A percentile compares a stretch with the other conserved stretches of the same genome.
Evolutionary conservation across 1,140 invertebrate genomes (phyloP).

Genomic region (Probaryconus sp.): DNA sequence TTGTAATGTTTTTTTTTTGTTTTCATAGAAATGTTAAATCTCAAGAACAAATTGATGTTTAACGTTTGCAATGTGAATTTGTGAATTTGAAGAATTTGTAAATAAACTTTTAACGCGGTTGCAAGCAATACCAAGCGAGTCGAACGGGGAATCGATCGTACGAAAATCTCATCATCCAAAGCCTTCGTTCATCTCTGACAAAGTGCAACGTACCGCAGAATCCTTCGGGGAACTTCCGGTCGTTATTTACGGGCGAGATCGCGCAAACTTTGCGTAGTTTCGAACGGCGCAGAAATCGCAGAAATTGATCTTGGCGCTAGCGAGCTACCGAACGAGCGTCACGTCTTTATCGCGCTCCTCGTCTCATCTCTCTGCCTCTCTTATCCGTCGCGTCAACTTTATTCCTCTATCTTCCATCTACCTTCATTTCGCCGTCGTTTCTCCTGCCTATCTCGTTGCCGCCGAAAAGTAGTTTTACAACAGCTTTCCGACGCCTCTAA

Average conservation of each 20-base stretch:
- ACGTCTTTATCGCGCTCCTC: conserved; percentile 52
- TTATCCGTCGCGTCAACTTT: conserved; percentile 47
- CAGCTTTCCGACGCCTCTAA: conserved; percentile 24
- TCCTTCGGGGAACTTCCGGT: conserved; percentile 62
- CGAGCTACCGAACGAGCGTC: conserved; percentile 53
- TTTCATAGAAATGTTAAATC: too few species aligned
- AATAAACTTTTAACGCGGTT: conserved; percentile 45
- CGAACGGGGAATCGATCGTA: conserved; percentile 46
- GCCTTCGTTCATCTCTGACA: conserved; percentile 59
- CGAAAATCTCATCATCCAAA: conserved; percentile 59
- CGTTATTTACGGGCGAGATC: conserved; percentile 62
- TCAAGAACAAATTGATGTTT: conserved; percentile 40
- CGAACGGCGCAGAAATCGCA: conserved; percentile 58
- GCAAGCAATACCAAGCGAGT: conserved; percentile 32
- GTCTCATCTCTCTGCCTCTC: conserved; percentile 27
- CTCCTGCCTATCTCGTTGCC: conserved; percentile 16
- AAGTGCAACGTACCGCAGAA: conserved; percentile 61
- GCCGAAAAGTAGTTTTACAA: conserved; percentile 38
- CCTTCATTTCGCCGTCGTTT: conserved; percentile 24
- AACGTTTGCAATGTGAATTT: conserved; percentile 48
- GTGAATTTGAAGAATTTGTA: conserved; percentile 52
- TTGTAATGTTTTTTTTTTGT: too few species aligned
- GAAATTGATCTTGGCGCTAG: conserved; percentile 63
- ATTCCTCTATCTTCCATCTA: conserved; percentile 44
- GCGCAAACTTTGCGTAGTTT: conserved; percentile 60